Evolutionary conservation across 2,888 invertebrate species (phyloP), one percentile per base, ranked within the genome.

Genomic region (Ectemnius cavifrons): DNA sequence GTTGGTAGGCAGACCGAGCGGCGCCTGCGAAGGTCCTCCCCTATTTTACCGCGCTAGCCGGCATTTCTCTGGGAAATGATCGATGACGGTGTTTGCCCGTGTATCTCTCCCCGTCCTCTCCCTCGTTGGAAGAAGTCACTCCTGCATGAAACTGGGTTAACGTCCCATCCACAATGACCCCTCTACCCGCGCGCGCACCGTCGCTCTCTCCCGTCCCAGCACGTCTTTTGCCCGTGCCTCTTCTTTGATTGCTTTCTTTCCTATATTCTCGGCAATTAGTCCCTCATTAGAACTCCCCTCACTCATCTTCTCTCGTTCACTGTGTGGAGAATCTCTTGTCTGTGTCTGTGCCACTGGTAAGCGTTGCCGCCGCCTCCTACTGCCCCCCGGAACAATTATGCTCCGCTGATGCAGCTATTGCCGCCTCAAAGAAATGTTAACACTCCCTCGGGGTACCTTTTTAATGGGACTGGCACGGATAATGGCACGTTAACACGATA

Each of bases 61-160:
- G 61, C 70, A 70, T 77, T 75, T 52, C 23, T 62, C 71, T 75
- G 74, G 63, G 62, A 47, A 64, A 70, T 79, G 87, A 87, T 87
- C 88, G 86, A 89, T 87, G 82, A 84, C 85, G 84, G 85, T 87
- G 83, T 85, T 86, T 86, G 16, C 28, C 16, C n/a, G 27, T 16
- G 27, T 56, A 63, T 63, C 23, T 28, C 56, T 60, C 37, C 3
- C 37, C 8, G 37, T 37, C 8, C 37, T 37, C 37, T 37, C 37
- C 6, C 61, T 20, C 27, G 13, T 45, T 3, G 18, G 45, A n/a
- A 37, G 20, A 20, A 47, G n/a, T 49, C 37, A 16, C 46, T 8
- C 16, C 20, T n/a, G 14, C 11, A 5, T 5, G 65, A 11, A 76
- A 67, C 23, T 64, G 18, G 64, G 61, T 67, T 70, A 62, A 52